phyloP scores from a whole-genome alignment of 2,113 vertebrate species.

The Chiloscyllium plagiosum region DNA sequence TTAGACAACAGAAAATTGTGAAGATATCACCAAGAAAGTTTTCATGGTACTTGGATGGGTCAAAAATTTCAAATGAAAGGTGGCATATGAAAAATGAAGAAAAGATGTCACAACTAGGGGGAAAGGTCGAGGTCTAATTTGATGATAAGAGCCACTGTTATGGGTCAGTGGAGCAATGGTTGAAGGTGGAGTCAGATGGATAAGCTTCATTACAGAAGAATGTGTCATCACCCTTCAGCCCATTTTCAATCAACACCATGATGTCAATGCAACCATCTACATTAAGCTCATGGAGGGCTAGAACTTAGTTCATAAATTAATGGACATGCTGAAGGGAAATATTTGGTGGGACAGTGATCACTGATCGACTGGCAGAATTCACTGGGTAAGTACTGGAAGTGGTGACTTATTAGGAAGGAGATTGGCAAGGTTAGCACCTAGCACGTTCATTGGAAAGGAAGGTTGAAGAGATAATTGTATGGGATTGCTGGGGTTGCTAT shows the following conservation, averaged over 20 bases:
- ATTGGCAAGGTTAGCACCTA: neutral
- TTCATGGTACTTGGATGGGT: neutral
- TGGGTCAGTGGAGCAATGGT: neutral
- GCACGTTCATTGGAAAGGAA: neutral
- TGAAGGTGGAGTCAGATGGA: neutral
- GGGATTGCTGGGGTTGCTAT: neutral
- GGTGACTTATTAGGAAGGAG: neutral
- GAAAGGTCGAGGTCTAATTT: neutral
- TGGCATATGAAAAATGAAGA: neutral
- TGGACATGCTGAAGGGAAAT: neutral
- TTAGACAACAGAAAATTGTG: neutral
- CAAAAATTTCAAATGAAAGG: neutral
- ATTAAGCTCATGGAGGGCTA: neutral
- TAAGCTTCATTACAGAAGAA: neutral
- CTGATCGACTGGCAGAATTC: neutral
- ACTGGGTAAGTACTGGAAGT: neutral
- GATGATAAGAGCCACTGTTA: neutral
- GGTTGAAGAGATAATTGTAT: neutral
- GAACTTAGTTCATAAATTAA: neutral
- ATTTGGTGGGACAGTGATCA: neutral
- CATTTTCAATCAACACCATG: neutral
- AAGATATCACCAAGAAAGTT: neutral
- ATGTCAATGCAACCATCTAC: neutral
- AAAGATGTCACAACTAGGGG: neutral
- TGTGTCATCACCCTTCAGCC: neutral